Percentiles rank a stretch among this genome's conserved stretches.
Evolutionary conservation across 2,888 invertebrate species (phyloP).

Genomic region (Liodrosophila aerea): DNA sequence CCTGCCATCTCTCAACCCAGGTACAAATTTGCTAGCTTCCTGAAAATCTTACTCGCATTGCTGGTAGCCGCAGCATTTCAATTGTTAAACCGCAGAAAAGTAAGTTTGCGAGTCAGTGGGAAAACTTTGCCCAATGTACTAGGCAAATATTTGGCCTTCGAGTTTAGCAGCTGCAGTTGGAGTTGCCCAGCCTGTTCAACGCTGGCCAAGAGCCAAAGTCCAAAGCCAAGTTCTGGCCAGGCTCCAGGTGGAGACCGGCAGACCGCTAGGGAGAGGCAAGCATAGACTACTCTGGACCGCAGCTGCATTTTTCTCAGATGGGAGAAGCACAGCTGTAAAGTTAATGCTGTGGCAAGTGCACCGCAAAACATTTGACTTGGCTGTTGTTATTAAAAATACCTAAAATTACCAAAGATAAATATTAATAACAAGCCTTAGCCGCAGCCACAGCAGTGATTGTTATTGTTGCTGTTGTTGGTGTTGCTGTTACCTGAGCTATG

Average conservation of each 20-base stretch:
- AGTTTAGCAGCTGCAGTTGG: constrained; percentile 52
- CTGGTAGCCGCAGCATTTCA: constrained; percentile 53
- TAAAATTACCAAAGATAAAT: constrained; percentile 77
- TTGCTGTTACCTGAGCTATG: constrained; percentile 44
- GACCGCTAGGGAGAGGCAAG: neutral
- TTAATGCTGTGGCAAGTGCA: constrained; percentile 54
- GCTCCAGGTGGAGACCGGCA: too few species aligned
- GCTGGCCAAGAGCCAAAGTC: constrained; percentile 13
- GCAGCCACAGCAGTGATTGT: constrained; percentile 43
- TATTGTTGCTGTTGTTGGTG: constrained; percentile 25
- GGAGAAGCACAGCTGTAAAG: constrained; percentile 27
- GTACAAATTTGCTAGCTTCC: neutral
- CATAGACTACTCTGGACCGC: too few species aligned
- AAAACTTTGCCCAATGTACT: constrained; percentile 57
- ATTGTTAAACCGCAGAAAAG: constrained; percentile 61
- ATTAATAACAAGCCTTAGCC: constrained; percentile 72
- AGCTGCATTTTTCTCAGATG: constrained; percentile 23
- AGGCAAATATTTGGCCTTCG: constrained; percentile 69
- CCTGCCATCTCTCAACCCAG: constrained; percentile 28
- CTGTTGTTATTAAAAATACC: constrained; percentile 75
- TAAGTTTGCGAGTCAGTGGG: constrained; percentile 52
- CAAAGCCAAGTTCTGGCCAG: neutral
- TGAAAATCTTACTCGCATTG: constrained; percentile 32
- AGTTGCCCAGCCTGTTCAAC: constrained; percentile 16
- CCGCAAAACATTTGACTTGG: constrained; percentile 63